These are phyloP conservation scores for Argyresthia albistria DNA, from an alignment of 2,888 invertebrate genomes.

Conservation along the genomic window DNA sequence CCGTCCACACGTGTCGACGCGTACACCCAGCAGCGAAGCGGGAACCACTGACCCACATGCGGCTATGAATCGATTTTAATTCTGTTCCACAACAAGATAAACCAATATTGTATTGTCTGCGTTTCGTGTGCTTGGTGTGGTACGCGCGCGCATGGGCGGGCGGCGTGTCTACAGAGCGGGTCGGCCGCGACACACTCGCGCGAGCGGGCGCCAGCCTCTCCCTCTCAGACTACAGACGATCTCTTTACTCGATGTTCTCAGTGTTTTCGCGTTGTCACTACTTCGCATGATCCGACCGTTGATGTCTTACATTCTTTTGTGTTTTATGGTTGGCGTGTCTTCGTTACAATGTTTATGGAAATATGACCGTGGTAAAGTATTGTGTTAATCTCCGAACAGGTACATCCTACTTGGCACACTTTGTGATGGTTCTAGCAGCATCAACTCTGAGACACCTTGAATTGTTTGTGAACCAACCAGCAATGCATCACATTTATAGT, in stretches of 20 bases:
- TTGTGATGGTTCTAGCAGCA: conserved; percentile 45
- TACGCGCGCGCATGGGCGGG: background rate
- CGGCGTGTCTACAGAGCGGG: background rate
- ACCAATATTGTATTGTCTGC: no score
- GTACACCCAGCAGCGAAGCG: background rate
- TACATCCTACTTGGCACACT: conserved; percentile 68
- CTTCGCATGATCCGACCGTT: conserved; percentile 62
- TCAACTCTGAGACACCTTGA: conserved; percentile 28
- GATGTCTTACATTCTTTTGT: conserved; percentile 33
- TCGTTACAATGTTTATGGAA: conserved; percentile 20
- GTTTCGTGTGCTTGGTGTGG: no score
- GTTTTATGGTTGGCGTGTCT: conserved; percentile 24
- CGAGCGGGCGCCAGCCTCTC: conserved; percentile 63
- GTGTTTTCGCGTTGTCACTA: conserved; percentile 61
- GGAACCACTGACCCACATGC: no score
- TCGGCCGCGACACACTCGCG: conserved; percentile 47
- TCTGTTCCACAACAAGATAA: no score
- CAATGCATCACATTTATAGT: conserved; percentile 10
- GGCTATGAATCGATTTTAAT: no score
- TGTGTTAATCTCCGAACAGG: conserved; percentile 28
- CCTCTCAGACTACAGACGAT: conserved; percentile 1
- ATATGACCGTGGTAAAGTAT: background rate
- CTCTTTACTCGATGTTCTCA: conserved; percentile 48
- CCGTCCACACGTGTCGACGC: background rate
- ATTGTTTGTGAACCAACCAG: conserved; percentile 13